Base-by-base conservation (phyloP, 2,113 vertebrate genomes). In the Channa argus region DNA sequence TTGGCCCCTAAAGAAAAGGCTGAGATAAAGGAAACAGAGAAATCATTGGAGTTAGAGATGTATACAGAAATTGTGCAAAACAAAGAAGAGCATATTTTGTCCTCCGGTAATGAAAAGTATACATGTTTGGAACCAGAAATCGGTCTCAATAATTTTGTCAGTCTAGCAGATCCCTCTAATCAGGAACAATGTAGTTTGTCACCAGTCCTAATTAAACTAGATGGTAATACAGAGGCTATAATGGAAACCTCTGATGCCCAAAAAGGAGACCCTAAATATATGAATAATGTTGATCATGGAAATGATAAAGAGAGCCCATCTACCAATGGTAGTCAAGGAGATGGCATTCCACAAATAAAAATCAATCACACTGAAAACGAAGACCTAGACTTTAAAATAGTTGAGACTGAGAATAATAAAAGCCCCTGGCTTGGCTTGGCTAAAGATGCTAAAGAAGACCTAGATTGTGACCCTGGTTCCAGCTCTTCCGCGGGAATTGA, bases 1-100 rank as follows among this genome's bases (percentile, higher is more conserved):
- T 81, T 38, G 0, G 74, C 86, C 4, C 63, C 89, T 68, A 88
- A 79, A 56, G 90, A 64, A 46, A 65, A 64, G 1, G 43, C 8
- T 3, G 50, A 77, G 41, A 58, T 81, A 12, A 63, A 63, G 46
- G 65, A 77, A 63, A 55, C 33, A 0, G 61, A 45, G 15, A 60
- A 78, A 56, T 44, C 53, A 7, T 59, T 61, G 33, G 41, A 52
- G 37, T n/a, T 62, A 5, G 54, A 70, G 1, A 43, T 49, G 3
- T 69, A 52, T 6, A 51, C 43, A 39, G 52, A 71, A 15, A 49
- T 75, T 37, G 14, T 33, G 3, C 65, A 60, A 12, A 1, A 45
- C 64, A 39, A 46, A 5, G 44, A 12, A 8, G 63, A 39, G 44
- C 56, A 33, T 0, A 11, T 53, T 53, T 60, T 13, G 41, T 38